Evolutionary conservation across 2,888 invertebrate genomes (phyloP).

Genomic region (Ectropis crepuscularia): DNA sequence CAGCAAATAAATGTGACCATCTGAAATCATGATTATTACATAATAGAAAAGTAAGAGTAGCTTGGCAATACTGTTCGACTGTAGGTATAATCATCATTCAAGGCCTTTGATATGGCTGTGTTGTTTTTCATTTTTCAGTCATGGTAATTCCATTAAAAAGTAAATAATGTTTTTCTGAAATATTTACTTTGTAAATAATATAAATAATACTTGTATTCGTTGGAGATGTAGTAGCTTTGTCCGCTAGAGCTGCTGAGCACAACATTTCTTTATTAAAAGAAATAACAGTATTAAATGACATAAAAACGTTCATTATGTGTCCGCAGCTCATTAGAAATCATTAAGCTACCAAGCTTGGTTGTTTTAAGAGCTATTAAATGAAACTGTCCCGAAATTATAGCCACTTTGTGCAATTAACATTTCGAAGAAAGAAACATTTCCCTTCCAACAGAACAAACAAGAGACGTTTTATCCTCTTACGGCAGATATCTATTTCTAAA

Average conservation of each 20-base stretch:
- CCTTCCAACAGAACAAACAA: constrained; percentile 41
- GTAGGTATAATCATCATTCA: no score
- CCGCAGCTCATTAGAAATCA: constrained; percentile 53
- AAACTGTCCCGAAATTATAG: constrained; percentile 59
- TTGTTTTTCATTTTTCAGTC: no score
- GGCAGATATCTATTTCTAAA: constrained; percentile 19
- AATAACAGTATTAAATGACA: neutral
- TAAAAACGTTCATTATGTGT: constrained; percentile 19
- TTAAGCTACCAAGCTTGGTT: constrained; percentile 52
- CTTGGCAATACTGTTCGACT: no score
- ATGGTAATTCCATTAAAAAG: no score
- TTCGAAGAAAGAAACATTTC: constrained; percentile 49
- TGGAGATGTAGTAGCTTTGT: no score
- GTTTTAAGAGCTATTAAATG: constrained; percentile 58
- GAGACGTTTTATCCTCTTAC: constrained; percentile 33
- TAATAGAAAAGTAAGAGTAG: neutral
- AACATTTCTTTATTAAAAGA: neutral
- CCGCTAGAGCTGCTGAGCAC: no score
- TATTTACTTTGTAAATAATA: no score
- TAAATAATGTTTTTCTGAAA: no score
- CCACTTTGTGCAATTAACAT: constrained; percentile 56
- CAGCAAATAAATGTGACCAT: neutral
- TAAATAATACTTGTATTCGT: no score
- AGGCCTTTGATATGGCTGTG: no score
- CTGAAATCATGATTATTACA: no score